A percentile compares a stretch with the other conserved stretches of the same genome.
phyloP scores from a whole-genome alignment of 2,797 vertebrate species.

The Margarornis squamiger region DNA sequence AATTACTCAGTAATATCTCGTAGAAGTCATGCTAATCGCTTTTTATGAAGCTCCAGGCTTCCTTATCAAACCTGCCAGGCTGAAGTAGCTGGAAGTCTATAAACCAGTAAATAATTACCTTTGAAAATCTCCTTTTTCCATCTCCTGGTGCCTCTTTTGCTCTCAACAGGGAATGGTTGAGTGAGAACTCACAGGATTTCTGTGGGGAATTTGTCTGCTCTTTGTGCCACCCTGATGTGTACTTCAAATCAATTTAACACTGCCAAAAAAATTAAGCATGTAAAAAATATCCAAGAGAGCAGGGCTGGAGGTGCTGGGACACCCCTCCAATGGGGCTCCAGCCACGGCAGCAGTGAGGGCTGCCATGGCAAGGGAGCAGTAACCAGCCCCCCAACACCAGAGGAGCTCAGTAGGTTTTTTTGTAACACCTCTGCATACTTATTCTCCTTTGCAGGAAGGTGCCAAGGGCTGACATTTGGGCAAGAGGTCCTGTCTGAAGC shows the following conservation, averaged over 20 bases:
- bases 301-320: not conserved
- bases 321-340: not conserved
- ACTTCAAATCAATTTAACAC: not conserved
- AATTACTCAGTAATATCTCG: not conserved
- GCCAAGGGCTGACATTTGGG: not conserved
- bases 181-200: not conserved
- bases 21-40: not conserved
- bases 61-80: slow-evolving; percentile 23
- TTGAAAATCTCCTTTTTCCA: not conserved
- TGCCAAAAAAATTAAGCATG: not conserved
- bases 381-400: not conserved
- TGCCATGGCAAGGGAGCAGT: accelerated
- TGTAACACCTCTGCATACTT: not conserved
- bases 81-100: not conserved
- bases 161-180: not conserved
- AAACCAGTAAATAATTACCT: slow-evolving; percentile 10
- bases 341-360: accelerated
- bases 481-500: not conserved
- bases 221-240: not conserved
- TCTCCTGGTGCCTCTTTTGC: not conserved
- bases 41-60: not conserved
- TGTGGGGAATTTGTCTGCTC: not conserved
- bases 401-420: not conserved
- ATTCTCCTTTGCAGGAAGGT: not conserved
- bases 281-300: not conserved